These are phyloP conservation scores for Leptobrachium ailaonicum DNA, from an alignment of 2,113 vertebrate genomes.

Conservation along the genomic window DNA sequence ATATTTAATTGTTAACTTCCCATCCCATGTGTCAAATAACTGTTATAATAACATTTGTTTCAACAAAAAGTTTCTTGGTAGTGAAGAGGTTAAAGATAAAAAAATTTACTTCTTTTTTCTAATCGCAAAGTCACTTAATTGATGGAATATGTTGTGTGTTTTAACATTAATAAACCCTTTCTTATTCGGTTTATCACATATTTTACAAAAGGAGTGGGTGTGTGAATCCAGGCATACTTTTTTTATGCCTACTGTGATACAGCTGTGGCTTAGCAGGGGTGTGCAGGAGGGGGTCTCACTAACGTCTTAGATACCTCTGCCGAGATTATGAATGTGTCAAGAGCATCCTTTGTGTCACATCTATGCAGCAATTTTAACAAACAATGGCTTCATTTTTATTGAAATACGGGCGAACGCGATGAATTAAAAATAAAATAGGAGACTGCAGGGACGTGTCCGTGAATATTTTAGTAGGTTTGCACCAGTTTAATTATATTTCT, in stretches of 20 bases:
- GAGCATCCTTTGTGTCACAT: slow-evolving; percentile 21
- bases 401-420: slow-evolving; percentile 1
- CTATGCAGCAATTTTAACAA: slow-evolving; percentile 36
- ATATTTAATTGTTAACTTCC: no score
- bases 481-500: slow-evolving; percentile 49
- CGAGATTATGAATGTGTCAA: slow-evolving; percentile 22
- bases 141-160: not conserved
- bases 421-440: slow-evolving; percentile 29
- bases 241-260: slow-evolving; percentile 47
- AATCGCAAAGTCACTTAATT: not conserved
- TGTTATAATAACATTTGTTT: no score
- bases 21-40: no score
- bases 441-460: slow-evolving; percentile 19
- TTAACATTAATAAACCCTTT: not conserved
- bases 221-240: slow-evolving; percentile 18
- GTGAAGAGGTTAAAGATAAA: no score
- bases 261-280: slow-evolving; percentile 43
- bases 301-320: slow-evolving; percentile 37
- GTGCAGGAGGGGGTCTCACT: slow-evolving; percentile 37
- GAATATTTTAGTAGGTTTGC: slow-evolving; percentile 27
- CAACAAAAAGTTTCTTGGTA: no score
- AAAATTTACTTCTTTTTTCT: not conserved
- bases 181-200: not conserved
- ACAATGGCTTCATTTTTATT: slow-evolving; percentile 33
- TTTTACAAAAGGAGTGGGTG: slow-evolving; percentile 20